A percentile compares a stretch with the other conserved stretches of the same genome.
These are phyloP conservation scores for Heterodera filipjevi DNA, from an alignment of 2,888 invertebrate genomes.

Conservation along the genomic window DNA sequence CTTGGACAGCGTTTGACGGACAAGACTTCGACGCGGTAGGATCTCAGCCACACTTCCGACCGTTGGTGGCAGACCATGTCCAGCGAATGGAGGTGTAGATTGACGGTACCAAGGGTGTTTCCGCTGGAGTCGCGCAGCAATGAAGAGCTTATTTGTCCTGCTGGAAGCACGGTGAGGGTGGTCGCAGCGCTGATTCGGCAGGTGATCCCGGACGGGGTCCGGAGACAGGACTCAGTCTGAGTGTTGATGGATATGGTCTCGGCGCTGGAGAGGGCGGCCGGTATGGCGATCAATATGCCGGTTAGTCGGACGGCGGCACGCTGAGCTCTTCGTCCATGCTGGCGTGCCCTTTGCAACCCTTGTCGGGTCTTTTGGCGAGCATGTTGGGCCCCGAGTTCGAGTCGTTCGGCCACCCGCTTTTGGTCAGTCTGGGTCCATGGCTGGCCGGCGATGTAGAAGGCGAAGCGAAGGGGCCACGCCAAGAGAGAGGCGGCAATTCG, in stretches of 20 bases:
- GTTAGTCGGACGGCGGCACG: background rate
- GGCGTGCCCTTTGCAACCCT: background rate
- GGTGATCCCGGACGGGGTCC: background rate
- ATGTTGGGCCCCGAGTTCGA: no score
- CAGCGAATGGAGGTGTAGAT: background rate
- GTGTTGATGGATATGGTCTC: background rate
- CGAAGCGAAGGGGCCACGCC: background rate
- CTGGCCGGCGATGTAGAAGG: background rate
- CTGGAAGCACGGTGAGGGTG: background rate
- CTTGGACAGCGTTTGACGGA: slow-evolving; percentile 4
- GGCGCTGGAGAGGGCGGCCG: background rate
- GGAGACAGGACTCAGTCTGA: background rate
- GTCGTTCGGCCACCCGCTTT: no score
- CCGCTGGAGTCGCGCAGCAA: background rate
- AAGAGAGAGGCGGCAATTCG: background rate
- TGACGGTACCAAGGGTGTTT: background rate
- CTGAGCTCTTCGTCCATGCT: background rate
- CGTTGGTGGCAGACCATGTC: background rate
- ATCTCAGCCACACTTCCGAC: background rate
- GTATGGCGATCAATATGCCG: background rate
- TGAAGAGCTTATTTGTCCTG: background rate
- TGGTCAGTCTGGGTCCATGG: background rate
- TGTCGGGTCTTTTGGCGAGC: background rate
- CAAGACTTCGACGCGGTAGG: background rate
- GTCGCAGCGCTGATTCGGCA: background rate